phyloP scores from a whole-genome alignment of 2,888 invertebrate genomes.

The Cantharis rustica region DNA sequence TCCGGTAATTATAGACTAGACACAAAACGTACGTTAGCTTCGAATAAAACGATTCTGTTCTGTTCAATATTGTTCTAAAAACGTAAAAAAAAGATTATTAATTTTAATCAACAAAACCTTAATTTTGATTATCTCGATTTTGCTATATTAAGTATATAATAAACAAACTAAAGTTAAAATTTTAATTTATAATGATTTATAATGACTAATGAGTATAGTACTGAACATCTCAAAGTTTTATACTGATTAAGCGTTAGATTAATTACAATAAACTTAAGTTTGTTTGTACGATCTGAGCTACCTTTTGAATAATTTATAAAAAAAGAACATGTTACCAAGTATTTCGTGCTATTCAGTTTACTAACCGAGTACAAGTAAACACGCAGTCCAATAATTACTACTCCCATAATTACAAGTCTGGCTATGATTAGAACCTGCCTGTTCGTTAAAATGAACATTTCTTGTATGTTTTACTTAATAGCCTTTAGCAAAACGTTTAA shows the following conservation, averaged over 20 bases:
- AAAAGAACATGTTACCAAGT: not conserved
- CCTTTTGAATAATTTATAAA: not conserved
- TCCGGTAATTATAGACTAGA: too few relatives aligned
- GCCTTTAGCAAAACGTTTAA: slow-evolving; percentile 34
- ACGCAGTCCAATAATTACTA: slow-evolving; percentile 51
- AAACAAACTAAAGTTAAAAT: too few relatives aligned
- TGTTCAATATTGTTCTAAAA: too few relatives aligned
- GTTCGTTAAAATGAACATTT: slow-evolving; percentile 45
- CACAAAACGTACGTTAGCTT: too few relatives aligned
- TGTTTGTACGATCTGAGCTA: not conserved
- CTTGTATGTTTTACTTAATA: slow-evolving; percentile 20
- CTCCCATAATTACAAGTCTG: slow-evolving; percentile 50
- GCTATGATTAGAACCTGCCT: slow-evolving; percentile 50
- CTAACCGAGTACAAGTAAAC: slow-evolving; percentile 50
- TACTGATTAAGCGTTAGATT: not conserved
- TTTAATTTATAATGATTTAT: too few relatives aligned
- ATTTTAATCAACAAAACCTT: too few relatives aligned
- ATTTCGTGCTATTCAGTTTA: slow-evolving; percentile 14
- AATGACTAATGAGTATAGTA: too few relatives aligned
- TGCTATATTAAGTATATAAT: too few relatives aligned
- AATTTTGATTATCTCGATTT: too few relatives aligned
- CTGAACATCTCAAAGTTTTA: not conserved
- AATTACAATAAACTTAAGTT: not conserved
- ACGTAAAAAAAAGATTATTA: too few relatives aligned
- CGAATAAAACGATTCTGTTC: too few relatives aligned